Conservation (phyloP, 2,888 invertebrate species). For the Mantis religiosa region DNA sequence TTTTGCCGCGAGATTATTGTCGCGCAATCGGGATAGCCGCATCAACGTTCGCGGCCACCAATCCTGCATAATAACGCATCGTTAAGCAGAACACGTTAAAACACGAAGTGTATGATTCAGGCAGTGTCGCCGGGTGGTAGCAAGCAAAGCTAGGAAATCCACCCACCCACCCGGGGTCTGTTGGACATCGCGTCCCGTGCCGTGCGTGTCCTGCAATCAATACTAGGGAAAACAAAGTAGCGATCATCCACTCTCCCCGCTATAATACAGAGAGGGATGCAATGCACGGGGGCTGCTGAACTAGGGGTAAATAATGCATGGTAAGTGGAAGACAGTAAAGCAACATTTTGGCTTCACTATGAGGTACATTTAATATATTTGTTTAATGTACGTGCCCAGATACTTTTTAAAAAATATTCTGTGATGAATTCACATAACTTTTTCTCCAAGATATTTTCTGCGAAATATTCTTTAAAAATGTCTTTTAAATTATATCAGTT, state of each 20-base stretch:
- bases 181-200: neutral
- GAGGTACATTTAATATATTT: neutral
- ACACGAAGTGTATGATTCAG: neutral
- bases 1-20: too few relatives aligned
- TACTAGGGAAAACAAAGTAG: slow-evolving; percentile 28
- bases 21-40: neutral
- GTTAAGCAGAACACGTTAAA: neutral
- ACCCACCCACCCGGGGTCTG: neutral
- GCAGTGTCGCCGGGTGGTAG: neutral
- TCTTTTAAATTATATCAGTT: too few relatives aligned
- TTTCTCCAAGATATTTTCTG: too few relatives aligned
- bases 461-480: too few relatives aligned
- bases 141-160: neutral
- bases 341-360: neutral
- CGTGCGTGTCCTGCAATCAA: slow-evolving; percentile 23
- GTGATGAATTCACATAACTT: too few relatives aligned
- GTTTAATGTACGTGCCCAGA: neutral
- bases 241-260: slow-evolving; percentile 20
- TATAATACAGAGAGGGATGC: neutral
- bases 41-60: neutral
- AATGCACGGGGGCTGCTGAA: neutral
- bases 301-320: neutral
- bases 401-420: too few relatives aligned
- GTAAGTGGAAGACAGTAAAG: neutral
- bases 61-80: neutral